Base-by-base conservation (phyloP, 1,140 invertebrate genomes). In the Micrasema longulum region DNA sequence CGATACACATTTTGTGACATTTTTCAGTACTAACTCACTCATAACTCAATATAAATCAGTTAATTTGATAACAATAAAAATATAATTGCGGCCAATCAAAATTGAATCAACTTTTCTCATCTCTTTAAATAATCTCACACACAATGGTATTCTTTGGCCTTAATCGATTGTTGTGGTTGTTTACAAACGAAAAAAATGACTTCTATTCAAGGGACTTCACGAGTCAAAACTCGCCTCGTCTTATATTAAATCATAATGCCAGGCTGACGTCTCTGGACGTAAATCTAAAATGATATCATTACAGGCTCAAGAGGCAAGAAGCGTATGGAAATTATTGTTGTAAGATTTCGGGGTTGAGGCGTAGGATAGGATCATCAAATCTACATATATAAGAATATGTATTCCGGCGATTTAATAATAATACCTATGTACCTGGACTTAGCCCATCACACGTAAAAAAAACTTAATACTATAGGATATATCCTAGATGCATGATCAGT, bases 231-330 rank as follows among this genome's bases (percentile, higher is more conserved):
- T 41, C 20, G 55, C 36, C 16, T 11, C 16, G 36, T 12, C 36
- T 20, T 18, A 16, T 22, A 23, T 22, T 41, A 20, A 60, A 60
- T 60, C 53, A 60, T 60, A 10, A 38, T 60, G 14, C 20, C n/a
- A 18, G 35, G 10, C 31, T 60, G 53, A 53, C 50, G 23, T 6
- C 35, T 38, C 9, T 38, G 38, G 53, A 36, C 26, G 35, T 16
- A 38, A 60, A 18, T 11, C 12, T 6, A 20, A 55, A 60, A 60
- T 60, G 36, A 60, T 60, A 43, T 60, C 55, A 41, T 60, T 60
- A 60, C 55, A 18, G 1, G 9, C 5, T 9, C 18, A 7, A 20
- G 20, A 11, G 48, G 10, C 48, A 31, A 31, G 26, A 9, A 12
- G 1, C 18, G 18, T 52, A 52, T 52, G 18, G 18, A 22, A 22